Base-by-base conservation (phyloP, 2,797 vertebrate species). In the Girardinus metallicus region DNA sequence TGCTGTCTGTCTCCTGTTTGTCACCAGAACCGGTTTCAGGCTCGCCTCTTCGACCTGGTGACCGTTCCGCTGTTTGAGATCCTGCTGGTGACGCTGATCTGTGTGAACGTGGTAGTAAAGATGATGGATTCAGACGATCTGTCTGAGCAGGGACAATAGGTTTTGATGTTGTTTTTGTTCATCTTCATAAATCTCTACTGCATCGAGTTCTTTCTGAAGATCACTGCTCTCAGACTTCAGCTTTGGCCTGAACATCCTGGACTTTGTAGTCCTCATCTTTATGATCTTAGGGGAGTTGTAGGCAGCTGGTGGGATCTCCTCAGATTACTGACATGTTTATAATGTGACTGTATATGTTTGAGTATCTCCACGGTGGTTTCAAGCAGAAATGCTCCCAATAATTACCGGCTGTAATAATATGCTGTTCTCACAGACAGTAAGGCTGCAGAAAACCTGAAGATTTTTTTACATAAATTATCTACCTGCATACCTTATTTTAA, bases 31-130 rank as follows among this genome's bases (percentile, higher is more conserved):
- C 95, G 95, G 90, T 91, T 96, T 84, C 97, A 98, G 94, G 98
- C 95, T 83, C 41, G 96, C 86, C 95, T 98, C 39, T 99, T 96
- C 2, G 98, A 99, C 93, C 89, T 99, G 0, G 97, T 99, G 75
- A 97, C 95, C 6, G 94, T 95, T 80, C 97, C 98, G 93, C 91
- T 94, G 26, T 99, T 99, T 10, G 98, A 99, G 90, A 97, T 99
- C 90, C 90, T 95, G 53, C 98, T 99, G 92, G 98, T 99, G 98
- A 95, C 97, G 74, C 86, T 99, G 86, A 99, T 99, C 87, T 98
- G 97, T 83, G 96, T 99, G 55, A 99, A 99, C 92, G 98, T 99
- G 98, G 95, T 99, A 80, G 98, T 97, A 26, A 98, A 99, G 98
- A 99, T 99, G 98, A 96, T 98, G 31, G 98, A 99, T 92, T 98